Evolutionary conservation across 2,113 vertebrate species (phyloP).

Genomic region (Poecilia latipinna): DNA sequence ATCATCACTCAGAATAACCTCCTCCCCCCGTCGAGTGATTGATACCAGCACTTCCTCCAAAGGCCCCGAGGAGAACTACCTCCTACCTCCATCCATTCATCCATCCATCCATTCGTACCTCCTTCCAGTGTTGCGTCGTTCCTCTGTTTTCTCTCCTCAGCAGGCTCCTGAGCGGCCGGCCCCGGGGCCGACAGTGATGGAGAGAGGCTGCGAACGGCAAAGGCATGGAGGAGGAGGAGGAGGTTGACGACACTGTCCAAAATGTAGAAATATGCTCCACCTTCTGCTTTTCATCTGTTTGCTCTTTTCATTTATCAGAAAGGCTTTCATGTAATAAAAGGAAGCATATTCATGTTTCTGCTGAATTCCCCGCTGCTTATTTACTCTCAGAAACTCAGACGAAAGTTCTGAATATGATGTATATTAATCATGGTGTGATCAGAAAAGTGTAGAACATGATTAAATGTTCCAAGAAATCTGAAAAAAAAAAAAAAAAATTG

Average conservation of each 20-base stretch:
- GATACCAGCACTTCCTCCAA: constrained; percentile 62
- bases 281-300: not conserved
- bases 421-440: not conserved
- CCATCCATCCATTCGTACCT: constrained; percentile 29
- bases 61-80: constrained; percentile 55
- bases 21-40: constrained; percentile 71
- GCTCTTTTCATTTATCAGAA: not conserved
- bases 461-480: not conserved
- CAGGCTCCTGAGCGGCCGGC: constrained; percentile 53
- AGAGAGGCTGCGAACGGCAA: constrained; percentile 52
- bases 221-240: not conserved
- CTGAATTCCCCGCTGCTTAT: not conserved
- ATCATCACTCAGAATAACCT: constrained; percentile 54
- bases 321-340: not conserved
- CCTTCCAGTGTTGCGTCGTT: constrained; percentile 24
- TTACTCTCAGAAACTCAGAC: not conserved
- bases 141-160: constrained; percentile 56
- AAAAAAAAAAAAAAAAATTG: too few species aligned
- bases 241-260: constrained; percentile 5
- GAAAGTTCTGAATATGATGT: not conserved
- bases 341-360: not conserved
- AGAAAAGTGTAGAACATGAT: not conserved
- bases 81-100: constrained; percentile 9
- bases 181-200: constrained; percentile 75
- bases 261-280: constrained; percentile 5